Evolutionary conservation across 2,113 vertebrate species (phyloP).

Genomic region (Proteles cristata): DNA sequence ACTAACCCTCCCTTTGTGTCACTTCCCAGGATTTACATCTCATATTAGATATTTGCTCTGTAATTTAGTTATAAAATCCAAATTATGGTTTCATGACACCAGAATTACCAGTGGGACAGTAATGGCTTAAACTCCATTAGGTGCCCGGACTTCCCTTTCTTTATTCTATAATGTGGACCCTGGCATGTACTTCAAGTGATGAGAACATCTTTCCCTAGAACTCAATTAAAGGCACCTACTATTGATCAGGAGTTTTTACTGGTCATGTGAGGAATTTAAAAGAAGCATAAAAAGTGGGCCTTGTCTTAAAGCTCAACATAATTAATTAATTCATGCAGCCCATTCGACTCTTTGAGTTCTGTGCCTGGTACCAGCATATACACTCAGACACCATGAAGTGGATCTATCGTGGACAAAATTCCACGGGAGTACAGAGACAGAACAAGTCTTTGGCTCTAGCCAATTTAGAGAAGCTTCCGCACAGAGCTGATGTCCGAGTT

Average conservation of each 20-base stretch:
- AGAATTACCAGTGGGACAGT: not conserved
- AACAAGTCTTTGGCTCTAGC: not conserved
- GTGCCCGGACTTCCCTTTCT: not conserved
- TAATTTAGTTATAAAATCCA: conserved; percentile 32
- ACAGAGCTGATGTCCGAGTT: not conserved
- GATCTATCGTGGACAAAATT: not conserved
- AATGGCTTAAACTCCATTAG: not conserved
- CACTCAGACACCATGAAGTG: not conserved
- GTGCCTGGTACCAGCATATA: not conserved
- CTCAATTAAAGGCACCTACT: not conserved
- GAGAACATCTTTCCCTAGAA: not conserved
- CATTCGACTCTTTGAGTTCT: not conserved
- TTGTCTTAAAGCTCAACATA: not conserved
- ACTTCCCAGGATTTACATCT: conserved; percentile 29
- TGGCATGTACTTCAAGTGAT: not conserved
- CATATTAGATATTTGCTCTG: not conserved
- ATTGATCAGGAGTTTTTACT: not conserved
- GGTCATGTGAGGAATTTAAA: not conserved
- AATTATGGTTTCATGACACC: conserved; percentile 23
- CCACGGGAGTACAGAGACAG: not conserved
- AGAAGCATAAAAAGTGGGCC: not conserved
- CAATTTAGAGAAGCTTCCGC: not conserved
- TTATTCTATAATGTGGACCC: not conserved
- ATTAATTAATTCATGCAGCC: not conserved
- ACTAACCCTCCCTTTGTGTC: not conserved